Conservation (phyloP, 2,113 vertebrate species). For the Pseudonaja textilis region DNA sequence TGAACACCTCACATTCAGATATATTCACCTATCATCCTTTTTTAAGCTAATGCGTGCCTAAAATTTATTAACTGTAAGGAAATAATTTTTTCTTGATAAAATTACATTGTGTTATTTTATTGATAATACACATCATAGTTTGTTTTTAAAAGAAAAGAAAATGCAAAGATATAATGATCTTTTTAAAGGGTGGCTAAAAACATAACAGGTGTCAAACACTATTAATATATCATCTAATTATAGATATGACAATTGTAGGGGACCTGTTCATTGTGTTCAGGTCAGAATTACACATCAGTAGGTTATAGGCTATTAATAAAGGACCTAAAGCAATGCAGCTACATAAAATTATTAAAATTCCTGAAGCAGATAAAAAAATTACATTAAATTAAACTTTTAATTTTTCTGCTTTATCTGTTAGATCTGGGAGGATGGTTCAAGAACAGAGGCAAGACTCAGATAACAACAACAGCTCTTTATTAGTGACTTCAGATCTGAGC, state of each 20-base stretch:
- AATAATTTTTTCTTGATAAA: neutral
- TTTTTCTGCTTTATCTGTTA: slow-evolving; percentile 46
- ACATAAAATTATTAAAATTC: slow-evolving; percentile 65
- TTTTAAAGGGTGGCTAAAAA: neutral
- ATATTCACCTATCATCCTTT: neutral
- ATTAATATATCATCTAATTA: neutral
- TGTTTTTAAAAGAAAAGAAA: neutral
- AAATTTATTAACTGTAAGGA: neutral
- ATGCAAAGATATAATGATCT: neutral
- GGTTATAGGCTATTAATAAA: slow-evolving; percentile 59
- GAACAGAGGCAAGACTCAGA: too few species aligned
- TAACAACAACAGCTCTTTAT: too few species aligned
- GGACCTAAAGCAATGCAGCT: slow-evolving; percentile 63
- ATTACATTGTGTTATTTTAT: neutral
- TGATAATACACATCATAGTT: neutral
- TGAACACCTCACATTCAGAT: neutral
- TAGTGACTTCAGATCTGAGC: too few species aligned
- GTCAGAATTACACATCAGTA: slow-evolving; percentile 34
- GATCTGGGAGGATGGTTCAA: too few species aligned
- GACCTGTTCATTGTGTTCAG: slow-evolving; percentile 11
- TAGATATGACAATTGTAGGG: neutral
- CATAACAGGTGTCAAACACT: neutral
- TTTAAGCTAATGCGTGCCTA: neutral
- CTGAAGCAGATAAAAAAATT: slow-evolving; percentile 60
- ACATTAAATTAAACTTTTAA: slow-evolving; percentile 60